A percentile compares a stretch with the other conserved stretches of the same genome.
Conservation (phyloP, 2,888 invertebrate species). For the Trisateles emortualis region DNA sequence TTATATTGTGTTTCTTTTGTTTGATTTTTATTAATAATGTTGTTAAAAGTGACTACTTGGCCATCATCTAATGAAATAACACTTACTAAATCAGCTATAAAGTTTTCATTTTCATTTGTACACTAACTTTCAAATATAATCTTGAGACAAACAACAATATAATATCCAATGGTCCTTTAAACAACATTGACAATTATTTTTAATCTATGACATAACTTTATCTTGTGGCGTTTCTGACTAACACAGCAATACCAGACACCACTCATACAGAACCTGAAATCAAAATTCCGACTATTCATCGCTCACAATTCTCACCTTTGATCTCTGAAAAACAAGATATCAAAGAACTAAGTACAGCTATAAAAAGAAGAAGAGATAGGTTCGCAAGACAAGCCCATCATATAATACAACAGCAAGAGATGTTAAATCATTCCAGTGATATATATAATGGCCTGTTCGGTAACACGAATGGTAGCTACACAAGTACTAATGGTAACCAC, state of each 20-base stretch:
- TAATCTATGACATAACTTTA: conserved; percentile 41
- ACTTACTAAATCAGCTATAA: not conserved
- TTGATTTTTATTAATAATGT: not conserved
- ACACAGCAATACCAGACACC: conserved; percentile 68
- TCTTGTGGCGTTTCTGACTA: conserved; percentile 69
- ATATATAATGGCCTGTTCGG: conserved; percentile 63
- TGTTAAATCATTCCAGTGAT: conserved; percentile 68
- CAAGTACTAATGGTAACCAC: conserved; percentile 7
- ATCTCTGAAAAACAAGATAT: conserved; percentile 74
- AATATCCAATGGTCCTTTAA: conserved; percentile 18
- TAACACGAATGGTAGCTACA: conserved; percentile 27
- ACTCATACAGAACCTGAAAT: conserved; percentile 63
- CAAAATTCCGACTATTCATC: conserved; percentile 57
- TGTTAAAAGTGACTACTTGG: not conserved
- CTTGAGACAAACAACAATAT: conserved; percentile 1
- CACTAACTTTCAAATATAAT: not conserved
- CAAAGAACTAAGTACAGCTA: conserved; percentile 93
- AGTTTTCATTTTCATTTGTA: not conserved
- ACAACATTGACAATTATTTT: conserved; percentile 11
- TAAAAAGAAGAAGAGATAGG: conserved; percentile 93
- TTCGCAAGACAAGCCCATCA: conserved; percentile 95
- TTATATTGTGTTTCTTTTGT: not conserved
- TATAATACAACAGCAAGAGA: conserved; percentile 93
- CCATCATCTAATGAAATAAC: not conserved
- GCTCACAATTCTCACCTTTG: conserved; percentile 61